phyloP scores from a whole-genome alignment of 2,797 vertebrate species.

The Danio choprae region DNA sequence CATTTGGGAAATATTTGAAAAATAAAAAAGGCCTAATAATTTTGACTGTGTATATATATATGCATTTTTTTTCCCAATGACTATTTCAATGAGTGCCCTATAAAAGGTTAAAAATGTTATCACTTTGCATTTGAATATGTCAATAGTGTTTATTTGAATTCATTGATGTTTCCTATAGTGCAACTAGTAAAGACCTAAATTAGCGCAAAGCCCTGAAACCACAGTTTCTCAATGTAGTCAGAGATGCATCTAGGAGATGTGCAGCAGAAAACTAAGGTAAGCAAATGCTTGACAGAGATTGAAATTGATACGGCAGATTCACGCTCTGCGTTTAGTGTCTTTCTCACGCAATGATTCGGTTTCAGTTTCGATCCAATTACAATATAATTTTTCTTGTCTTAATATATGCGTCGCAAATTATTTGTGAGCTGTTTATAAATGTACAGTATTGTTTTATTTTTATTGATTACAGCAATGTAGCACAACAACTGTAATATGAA shows the following conservation, averaged over 20 bases:
- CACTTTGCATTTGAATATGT: not conserved
- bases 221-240: not conserved
- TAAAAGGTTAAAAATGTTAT: too few relatives aligned
- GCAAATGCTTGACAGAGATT: not conserved
- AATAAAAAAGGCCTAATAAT: too few relatives aligned
- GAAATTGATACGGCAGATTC: constrained; percentile 5
- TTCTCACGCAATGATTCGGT: not conserved
- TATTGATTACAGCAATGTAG: not conserved
- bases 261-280: not conserved
- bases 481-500: not conserved
- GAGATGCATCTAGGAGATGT: not conserved
- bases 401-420: not conserved
- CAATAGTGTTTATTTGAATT: not conserved
- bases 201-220: not conserved
- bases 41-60: too few relatives aligned
- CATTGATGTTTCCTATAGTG: not conserved
- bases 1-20: too few relatives aligned
- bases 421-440: not conserved
- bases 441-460: too few relatives aligned
- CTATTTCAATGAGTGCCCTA: too few relatives aligned
- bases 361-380: not conserved
- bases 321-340: not conserved
- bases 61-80: too few relatives aligned
- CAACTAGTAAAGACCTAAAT: not conserved
- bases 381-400: not conserved